These are phyloP conservation scores for Epistrophe grossulariae DNA, from an alignment of 2,888 invertebrate genomes.

Conservation along the genomic window DNA sequence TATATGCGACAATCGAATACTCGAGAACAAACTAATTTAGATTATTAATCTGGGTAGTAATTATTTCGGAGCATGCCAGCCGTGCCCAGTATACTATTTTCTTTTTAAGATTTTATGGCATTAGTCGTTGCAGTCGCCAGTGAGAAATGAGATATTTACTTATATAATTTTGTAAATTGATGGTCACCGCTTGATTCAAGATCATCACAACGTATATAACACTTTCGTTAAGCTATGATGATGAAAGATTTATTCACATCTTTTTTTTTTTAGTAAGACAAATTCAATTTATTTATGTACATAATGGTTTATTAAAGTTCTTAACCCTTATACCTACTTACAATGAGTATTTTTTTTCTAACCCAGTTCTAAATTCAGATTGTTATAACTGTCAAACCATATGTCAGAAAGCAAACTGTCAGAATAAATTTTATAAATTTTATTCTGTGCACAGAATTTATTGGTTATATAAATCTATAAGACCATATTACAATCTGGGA, in stretches of 20 bases:
- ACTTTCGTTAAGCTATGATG: conserved; percentile 2
- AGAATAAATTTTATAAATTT: too few species aligned
- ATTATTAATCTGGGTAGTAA: conserved; percentile 57
- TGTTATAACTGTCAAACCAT: too few species aligned
- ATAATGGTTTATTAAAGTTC: too few species aligned
- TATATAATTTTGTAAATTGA: conserved; percentile 22
- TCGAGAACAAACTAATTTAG: conserved; percentile 48
- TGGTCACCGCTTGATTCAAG: conserved; percentile 30
- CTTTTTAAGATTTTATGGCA: neutral
- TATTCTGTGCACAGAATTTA: too few species aligned
- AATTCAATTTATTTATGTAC: neutral
- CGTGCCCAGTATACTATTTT: conserved; percentile 16
- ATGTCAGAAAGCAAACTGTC: too few species aligned
- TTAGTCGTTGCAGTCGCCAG: conserved; percentile 19
- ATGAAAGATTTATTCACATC: neutral
- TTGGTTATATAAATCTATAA: too few species aligned
- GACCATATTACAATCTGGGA: too few species aligned
- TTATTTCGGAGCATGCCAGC: conserved; percentile 39
- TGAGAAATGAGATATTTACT: neutral
- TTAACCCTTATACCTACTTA: too few species aligned
- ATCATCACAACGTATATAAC: conserved; percentile 29
- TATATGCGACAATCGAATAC: conserved; percentile 29
- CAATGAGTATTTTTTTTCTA: too few species aligned
- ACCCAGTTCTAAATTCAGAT: too few species aligned
- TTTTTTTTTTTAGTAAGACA: neutral